Evolutionary conservation across 1,140 invertebrate genomes (phyloP).

Genomic region (Danaus melanippus): DNA sequence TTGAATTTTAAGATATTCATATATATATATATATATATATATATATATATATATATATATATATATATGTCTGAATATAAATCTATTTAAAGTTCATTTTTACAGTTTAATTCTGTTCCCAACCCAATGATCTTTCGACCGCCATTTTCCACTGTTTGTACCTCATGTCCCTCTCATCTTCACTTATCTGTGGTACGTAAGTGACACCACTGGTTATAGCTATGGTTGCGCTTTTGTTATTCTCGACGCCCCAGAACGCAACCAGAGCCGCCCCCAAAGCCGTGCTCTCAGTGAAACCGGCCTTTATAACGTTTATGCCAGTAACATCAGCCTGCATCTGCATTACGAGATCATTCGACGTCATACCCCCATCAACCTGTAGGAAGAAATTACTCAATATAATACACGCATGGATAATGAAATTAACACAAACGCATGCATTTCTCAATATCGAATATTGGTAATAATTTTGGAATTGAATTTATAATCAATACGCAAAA

Average conservation of each 20-base stretch:
- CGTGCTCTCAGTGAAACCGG: slow-evolving; percentile 88
- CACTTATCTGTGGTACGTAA: slow-evolving; percentile 79
- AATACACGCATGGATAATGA: slow-evolving; percentile 8
- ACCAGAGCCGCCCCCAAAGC: slow-evolving; percentile 87
- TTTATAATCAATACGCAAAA: too few species aligned
- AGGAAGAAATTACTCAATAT: slow-evolving; percentile 33
- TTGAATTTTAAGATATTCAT: too few species aligned
- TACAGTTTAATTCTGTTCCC: slow-evolving; percentile 74
- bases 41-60: neutral
- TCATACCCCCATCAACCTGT: slow-evolving; percentile 95
- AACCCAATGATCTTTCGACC: slow-evolving; percentile 83
- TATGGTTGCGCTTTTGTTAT: slow-evolving; percentile 55
- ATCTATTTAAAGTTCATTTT: neutral
- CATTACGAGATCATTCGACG: slow-evolving; percentile 88
- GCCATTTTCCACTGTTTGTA: slow-evolving; percentile 90
- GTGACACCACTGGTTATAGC: slow-evolving; percentile 73
- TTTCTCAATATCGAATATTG: neutral
- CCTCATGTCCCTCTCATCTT: slow-evolving; percentile 80
- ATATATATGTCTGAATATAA: neutral
- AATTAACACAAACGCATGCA: slow-evolving; percentile 9
- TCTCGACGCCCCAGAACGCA: slow-evolving; percentile 79
- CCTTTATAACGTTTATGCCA: slow-evolving; percentile 76
- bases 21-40: neutral
- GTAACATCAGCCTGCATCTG: slow-evolving; percentile 78
- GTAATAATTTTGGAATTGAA: too few species aligned